Base-by-base conservation (phyloP, 2,888 invertebrate genomes). In the Sinodicranocentrus sp. region DNA sequence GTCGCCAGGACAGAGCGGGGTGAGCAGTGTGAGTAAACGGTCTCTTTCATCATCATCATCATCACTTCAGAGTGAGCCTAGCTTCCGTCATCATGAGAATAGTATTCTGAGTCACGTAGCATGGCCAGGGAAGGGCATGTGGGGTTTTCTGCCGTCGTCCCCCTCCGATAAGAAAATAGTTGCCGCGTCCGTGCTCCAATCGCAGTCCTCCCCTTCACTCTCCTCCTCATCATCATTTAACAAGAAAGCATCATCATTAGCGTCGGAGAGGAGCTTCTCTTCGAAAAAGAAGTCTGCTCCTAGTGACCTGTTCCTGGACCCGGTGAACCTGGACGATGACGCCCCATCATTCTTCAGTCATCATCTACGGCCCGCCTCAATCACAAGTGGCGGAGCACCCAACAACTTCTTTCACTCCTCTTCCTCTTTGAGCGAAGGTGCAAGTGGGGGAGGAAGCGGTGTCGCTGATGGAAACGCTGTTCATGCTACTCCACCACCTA, bases 61-160 rank as follows among this genome's bases (percentile, higher is more conserved):
- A 52, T 57, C 63, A 54, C 52, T 21, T 1, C 59, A 73, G 33
- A 72, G 61, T 54, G 77, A 77, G 44, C 67, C 84, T 59, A 84
- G 68, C 57, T 43, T 57, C 84, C 73, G 73, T 73, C 84, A 78
- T 78, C 84, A 84, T 72, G 84, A 84, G 73, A 84, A 84, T 84
- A 78, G 78, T 84, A 80, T 80, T 84, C 80, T 80, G 73, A 84
- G 80, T n/a, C 19, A 57, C 21, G 23, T 57, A 57, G 75, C 76
- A 19, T 79, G 83, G 76, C 80, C 87, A 52, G 26, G 82, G 52
- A 73, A 76, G 43, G 83, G 80, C 25, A 83, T 85, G 83, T 87
- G 87, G 87, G 84, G 85, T 39, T 87, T 87, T 77, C 84, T 87
- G 26, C 85, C 87, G 26, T 5, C 48, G n/a, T 33, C 33, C 33